Percentiles rank a stretch among this genome's conserved stretches.
Evolutionary conservation across 2,888 invertebrate genomes (phyloP).

Genomic region (Drosophila formosana): DNA sequence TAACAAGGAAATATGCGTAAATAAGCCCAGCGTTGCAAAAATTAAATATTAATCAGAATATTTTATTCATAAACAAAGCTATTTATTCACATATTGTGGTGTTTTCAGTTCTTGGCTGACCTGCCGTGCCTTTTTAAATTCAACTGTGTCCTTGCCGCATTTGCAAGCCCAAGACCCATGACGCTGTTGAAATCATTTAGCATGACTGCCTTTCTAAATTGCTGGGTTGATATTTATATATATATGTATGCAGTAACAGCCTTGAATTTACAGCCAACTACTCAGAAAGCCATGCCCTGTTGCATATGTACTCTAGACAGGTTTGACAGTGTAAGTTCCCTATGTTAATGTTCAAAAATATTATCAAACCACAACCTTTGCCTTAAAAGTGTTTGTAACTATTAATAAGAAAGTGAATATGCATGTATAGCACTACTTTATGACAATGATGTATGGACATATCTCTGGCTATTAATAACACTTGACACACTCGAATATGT

Average conservation of each 20-base stretch:
- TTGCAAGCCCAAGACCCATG: conserved; percentile 52
- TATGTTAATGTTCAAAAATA: background rate
- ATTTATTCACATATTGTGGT: background rate
- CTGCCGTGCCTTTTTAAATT: conserved; percentile 19
- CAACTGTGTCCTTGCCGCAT: conserved; percentile 46
- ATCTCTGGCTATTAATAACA: conserved; percentile 28
- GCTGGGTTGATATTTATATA: conserved; percentile 9
- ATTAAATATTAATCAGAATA: too few relatives aligned
- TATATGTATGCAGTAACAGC: conserved; percentile 39
- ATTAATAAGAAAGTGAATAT: conserved; percentile 24
- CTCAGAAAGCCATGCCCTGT: conserved; percentile 16
- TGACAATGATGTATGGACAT: conserved; percentile 35
- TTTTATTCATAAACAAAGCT: background rate
- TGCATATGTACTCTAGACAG: background rate
- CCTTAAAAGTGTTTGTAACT: background rate
- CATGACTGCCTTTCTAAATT: conserved; percentile 68
- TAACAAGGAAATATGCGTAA: too few relatives aligned
- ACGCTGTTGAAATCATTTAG: conserved; percentile 48
- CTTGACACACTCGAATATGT: conserved; percentile 32
- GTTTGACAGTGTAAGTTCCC: background rate
- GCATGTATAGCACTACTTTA: background rate
- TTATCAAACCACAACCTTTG: background rate
- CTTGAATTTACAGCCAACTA: conserved; percentile 50
- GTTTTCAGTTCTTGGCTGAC: background rate
- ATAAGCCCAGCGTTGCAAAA: too few relatives aligned